A percentile compares a stretch with the other conserved stretches of the same genome.
Conservation (phyloP, 2,797 vertebrate species). For the Pseudochirops cupreus region DNA sequence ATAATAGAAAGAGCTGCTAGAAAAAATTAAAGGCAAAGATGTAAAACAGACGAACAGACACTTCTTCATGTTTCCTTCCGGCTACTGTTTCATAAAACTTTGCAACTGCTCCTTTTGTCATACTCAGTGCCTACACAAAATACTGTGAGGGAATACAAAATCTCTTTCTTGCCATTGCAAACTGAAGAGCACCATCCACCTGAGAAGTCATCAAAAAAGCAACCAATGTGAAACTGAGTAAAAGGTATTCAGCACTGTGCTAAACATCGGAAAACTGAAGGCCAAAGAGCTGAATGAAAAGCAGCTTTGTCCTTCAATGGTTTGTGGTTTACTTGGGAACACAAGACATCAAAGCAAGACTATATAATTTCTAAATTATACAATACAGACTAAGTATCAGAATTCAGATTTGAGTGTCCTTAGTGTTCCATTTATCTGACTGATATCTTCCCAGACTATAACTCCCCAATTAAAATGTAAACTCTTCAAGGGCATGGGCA, state of each 20-base stretch:
- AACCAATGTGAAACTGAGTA: neutral
- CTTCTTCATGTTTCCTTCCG: neutral
- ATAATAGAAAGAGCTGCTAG: constrained; percentile 14
- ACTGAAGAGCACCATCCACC: neutral
- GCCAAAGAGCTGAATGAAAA: neutral
- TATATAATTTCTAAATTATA: neutral
- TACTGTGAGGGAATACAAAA: neutral
- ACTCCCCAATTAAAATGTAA: neutral
- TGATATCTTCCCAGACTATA: neutral
- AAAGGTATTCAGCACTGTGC: neutral
- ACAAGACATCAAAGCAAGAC: neutral
- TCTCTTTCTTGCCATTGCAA: neutral
- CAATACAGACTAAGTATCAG: neutral
- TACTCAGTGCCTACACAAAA: neutral
- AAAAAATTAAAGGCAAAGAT: constrained; percentile 17
- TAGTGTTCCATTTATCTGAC: neutral
- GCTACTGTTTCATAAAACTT: neutral
- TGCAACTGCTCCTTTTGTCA: neutral
- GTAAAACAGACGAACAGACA: neutral
- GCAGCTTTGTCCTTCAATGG: neutral
- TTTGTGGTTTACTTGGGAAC: neutral
- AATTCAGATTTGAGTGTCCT: neutral
- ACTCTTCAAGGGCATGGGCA: neutral
- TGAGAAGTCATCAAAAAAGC: neutral
- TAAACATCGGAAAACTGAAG: neutral